These are phyloP conservation scores for Oscheius myriophilus DNA, from an alignment of 2,888 invertebrate species.

Conservation along the genomic window DNA sequence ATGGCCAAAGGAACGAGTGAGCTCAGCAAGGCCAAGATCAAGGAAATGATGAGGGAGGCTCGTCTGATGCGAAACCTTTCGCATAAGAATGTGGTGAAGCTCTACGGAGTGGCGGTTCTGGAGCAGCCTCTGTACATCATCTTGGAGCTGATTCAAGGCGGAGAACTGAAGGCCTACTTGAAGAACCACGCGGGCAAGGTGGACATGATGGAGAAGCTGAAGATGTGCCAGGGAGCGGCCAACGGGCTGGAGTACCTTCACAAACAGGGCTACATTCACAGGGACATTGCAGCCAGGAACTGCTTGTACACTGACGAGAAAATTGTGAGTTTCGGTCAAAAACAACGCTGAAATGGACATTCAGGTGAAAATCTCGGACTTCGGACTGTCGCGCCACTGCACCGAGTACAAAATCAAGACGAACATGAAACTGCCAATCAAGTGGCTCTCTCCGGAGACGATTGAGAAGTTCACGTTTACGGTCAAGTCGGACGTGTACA, in stretches of 20 bases:
- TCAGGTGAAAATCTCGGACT: slow-evolving; percentile 42
- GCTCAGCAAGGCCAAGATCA: slow-evolving; percentile 32
- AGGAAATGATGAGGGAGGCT: slow-evolving; percentile 43
- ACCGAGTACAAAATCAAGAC: slow-evolving; percentile 28
- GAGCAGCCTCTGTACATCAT: slow-evolving; percentile 40
- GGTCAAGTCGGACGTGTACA: slow-evolving; percentile 11
- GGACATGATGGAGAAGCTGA: slow-evolving; percentile 8
- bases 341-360: background rate
- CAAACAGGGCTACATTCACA: background rate
- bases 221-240: slow-evolving; percentile 5
- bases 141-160: slow-evolving; percentile 34
- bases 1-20: background rate
- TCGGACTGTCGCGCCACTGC: slow-evolving; percentile 36
- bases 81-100: slow-evolving; percentile 37
- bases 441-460: slow-evolving; percentile 42
- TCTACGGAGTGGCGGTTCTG: slow-evolving; percentile 38
- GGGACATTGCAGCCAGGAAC: slow-evolving; percentile 15
- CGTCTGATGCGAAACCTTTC: slow-evolving; percentile 39
- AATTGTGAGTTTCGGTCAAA: slow-evolving; percentile 9
- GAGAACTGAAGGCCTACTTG: slow-evolving; percentile 7
- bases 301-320: slow-evolving; percentile 7
- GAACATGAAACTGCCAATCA: slow-evolving; percentile 37
- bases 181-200: background rate
- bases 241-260: background rate
- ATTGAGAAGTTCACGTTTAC: slow-evolving; percentile 30